phyloP scores from a whole-genome alignment of 2,113 vertebrate genomes.

The Choloepus hoffmanni region DNA sequence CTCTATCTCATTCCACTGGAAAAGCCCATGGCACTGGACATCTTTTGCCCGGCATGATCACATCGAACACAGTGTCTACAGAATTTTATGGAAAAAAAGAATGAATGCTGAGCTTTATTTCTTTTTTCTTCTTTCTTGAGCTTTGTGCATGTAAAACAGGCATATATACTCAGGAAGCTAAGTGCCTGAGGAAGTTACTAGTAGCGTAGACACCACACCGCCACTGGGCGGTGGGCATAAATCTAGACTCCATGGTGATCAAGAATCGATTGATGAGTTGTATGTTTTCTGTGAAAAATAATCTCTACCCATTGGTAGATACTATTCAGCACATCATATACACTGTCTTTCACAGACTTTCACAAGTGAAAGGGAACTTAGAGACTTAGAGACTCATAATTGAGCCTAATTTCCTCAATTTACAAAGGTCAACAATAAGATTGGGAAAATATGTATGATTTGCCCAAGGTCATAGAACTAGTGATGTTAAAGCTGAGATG shows the following conservation, averaged over 20 bases:
- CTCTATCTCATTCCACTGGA: not conserved
- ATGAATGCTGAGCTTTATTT: conserved; percentile 4
- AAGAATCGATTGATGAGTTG: not conserved
- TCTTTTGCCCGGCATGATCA: not conserved
- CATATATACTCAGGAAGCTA: not conserved
- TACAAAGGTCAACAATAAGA: conserved; percentile 26
- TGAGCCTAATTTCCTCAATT: not conserved
- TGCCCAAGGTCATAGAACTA: not conserved
- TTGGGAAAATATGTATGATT: not conserved
- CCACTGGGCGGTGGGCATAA: not conserved
- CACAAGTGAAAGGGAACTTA: not conserved
- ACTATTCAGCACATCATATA: not conserved
- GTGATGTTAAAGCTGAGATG: not conserved
- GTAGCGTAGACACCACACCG: not conserved
- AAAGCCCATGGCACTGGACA: not conserved
- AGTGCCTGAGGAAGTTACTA: not conserved
- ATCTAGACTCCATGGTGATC: not conserved
- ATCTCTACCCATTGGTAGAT: not conserved
- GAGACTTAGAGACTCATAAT: not conserved
- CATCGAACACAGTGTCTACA: conserved; percentile 13
- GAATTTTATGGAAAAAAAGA: conserved; percentile 31
- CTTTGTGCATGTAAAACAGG: conserved; percentile 5
- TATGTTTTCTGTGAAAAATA: conserved; percentile 32
- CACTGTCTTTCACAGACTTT: not conserved
- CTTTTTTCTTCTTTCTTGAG: conserved; percentile 13